Base-by-base conservation (phyloP, 2,113 vertebrate genomes). In the Cranoglanis bouderius region DNA sequence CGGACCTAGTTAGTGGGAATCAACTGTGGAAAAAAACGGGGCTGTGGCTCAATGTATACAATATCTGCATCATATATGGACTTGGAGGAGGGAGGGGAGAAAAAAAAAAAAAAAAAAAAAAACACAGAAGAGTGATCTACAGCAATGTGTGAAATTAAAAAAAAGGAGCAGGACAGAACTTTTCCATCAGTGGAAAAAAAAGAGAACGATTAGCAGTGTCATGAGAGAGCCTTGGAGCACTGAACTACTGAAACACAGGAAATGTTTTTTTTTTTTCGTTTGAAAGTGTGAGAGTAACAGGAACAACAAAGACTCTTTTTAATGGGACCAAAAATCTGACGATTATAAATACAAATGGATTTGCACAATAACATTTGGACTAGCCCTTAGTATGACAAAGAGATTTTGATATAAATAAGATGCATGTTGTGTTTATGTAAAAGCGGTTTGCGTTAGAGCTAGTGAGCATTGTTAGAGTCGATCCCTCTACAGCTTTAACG, bases 401-500 rank as follows among this genome's bases (percentile, higher is more conserved):
- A 29, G 4, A n/a, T 19, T 85, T 18, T 63, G 16, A 70, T 77
- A 53, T 7, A 9, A 53, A 32, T 53, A 35, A 18, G 80, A 35
- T 19, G 51, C 6, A 57, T 53, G 49, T 53, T 53, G 29, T 32
- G 29, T 78, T 75, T 13, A 6, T 55, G 16, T 35, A 35, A 55
- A 81, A 55, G 29, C 35, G 49, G 49, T 55, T 53, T 80, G 46
- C 12, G 0, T 78, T 51, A 51, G 8, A 29, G 12, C 0, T 78
- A 26, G 6, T n/a, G 9, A 32, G 6, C 21, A 81, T 38, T 32
- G 81, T 21, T 40, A 53, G 59, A 65, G 59, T 70, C 72, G 51
- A 49, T 74, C 49, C 13, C 12, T 53, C 26, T 87, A 98, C 55
- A 99, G 94, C 82, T 97, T 98, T 59, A 99, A 96, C 0, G 98